Conservation (phyloP, 2,888 invertebrate genomes). For the Harmothoe impar region DNA sequence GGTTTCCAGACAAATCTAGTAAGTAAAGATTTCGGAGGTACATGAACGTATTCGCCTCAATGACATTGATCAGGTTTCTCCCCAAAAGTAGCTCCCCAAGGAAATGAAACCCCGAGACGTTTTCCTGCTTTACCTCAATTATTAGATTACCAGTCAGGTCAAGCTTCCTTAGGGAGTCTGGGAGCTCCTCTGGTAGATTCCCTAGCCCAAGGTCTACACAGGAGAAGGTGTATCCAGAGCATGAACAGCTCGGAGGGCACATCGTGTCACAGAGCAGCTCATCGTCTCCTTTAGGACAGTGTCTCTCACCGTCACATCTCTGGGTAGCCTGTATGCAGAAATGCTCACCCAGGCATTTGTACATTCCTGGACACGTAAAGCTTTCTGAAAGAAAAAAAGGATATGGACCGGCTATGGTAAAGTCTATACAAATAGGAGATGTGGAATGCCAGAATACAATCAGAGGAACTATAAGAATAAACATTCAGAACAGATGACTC, state of each 20-base stretch:
- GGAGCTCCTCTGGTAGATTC: background rate
- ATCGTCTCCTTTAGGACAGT: constrained; percentile 63
- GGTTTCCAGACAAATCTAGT: constrained; percentile 54
- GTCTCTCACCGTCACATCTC: constrained; percentile 51
- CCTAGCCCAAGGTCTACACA: background rate
- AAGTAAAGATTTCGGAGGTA: constrained; percentile 19
- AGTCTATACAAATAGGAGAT: too few species aligned
- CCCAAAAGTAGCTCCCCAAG: constrained; percentile 33
- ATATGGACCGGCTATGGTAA: too few species aligned
- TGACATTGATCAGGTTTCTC: background rate
- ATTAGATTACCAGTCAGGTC: constrained; percentile 41
- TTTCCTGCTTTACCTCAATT: background rate
- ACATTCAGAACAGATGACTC: too few species aligned
- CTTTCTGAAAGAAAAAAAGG: background rate
- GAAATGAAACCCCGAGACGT: background rate
- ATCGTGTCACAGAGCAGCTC: constrained; percentile 51
- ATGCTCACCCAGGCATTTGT: constrained; percentile 21
- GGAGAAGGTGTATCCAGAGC: background rate
- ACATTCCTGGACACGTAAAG: constrained; percentile 58
- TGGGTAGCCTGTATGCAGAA: constrained; percentile 16
- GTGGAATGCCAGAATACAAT: too few species aligned
- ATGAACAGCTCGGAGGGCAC: constrained; percentile 53
- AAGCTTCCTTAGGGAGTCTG: background rate
- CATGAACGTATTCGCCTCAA: background rate
- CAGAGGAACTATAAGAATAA: too few species aligned